Percentiles rank a stretch among this genome's conserved stretches.
phyloP scores from a whole-genome alignment of 2,797 vertebrate genomes.

The Lacerta agilis region DNA sequence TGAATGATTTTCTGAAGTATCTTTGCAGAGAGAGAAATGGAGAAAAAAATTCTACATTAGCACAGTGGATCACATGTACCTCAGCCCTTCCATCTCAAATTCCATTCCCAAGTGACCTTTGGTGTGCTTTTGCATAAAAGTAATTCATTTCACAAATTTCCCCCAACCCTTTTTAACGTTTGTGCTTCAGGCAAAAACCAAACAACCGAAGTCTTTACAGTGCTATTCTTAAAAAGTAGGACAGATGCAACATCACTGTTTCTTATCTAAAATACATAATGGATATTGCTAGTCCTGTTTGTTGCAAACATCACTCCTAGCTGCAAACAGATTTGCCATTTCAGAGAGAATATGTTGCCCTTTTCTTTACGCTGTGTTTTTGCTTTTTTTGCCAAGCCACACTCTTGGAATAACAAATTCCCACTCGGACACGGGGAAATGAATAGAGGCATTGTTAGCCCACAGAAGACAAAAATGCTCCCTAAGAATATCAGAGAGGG shows the following conservation, averaged over 20 bases:
- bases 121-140: background rate
- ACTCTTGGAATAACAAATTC: constrained; percentile 62
- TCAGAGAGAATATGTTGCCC: constrained; percentile 27
- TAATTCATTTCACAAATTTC: constrained; percentile 3
- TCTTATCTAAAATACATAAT: constrained; percentile 29
- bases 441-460: constrained; percentile 75
- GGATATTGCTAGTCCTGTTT: constrained; percentile 11
- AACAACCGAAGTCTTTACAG: background rate
- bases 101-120: background rate
- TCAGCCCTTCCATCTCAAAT: background rate
- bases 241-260: constrained; percentile 14
- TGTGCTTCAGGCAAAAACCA: background rate
- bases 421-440: constrained; percentile 38
- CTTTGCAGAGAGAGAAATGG: background rate
- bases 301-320: constrained; percentile 33
- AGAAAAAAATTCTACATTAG: background rate
- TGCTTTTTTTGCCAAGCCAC: constrained; percentile 36
- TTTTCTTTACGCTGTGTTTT: constrained; percentile 31
- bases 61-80: background rate
- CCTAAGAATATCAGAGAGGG: constrained; percentile 60
- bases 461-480: constrained; percentile 52
- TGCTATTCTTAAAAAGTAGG: background rate
- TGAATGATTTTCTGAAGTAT: constrained; percentile 3
- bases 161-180: background rate
- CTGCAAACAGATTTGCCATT: constrained; percentile 59